phyloP scores from a whole-genome alignment of 2,113 vertebrate species.

The Pelmatolapia mariae region DNA sequence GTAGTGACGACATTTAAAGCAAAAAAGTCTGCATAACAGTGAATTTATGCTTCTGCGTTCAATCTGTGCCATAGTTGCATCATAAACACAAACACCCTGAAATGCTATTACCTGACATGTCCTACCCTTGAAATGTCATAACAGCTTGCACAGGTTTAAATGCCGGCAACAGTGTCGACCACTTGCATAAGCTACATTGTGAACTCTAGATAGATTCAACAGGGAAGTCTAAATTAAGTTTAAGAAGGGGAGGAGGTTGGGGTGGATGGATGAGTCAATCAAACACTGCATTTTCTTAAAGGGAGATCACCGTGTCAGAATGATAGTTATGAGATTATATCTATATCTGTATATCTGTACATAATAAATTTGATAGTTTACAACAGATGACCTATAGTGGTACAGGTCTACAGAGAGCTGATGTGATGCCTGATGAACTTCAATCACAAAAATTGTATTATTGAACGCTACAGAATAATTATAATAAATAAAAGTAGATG shows the following conservation, averaged over 20 bases:
- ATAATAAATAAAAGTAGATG: neutral
- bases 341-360: neutral
- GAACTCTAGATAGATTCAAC: neutral
- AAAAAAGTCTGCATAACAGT: neutral
- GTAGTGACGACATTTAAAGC: neutral
- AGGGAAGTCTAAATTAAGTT: neutral
- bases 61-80: neutral
- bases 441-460: neutral
- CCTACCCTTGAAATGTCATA: neutral
- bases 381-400: neutral
- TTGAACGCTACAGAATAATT: neutral
- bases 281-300: neutral
- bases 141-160: neutral
- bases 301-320: neutral
- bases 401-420: neutral
- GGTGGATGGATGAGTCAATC: neutral
- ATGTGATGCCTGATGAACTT: neutral
- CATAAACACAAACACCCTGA: neutral
- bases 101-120: neutral
- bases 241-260: neutral
- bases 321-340: neutral
- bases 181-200: neutral
- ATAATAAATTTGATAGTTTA: neutral
- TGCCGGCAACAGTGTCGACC: rapidly evolving
- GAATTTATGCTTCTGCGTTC: neutral